Base-by-base conservation (phyloP, 2,797 vertebrate genomes). In the Sphenodon punctatus region DNA sequence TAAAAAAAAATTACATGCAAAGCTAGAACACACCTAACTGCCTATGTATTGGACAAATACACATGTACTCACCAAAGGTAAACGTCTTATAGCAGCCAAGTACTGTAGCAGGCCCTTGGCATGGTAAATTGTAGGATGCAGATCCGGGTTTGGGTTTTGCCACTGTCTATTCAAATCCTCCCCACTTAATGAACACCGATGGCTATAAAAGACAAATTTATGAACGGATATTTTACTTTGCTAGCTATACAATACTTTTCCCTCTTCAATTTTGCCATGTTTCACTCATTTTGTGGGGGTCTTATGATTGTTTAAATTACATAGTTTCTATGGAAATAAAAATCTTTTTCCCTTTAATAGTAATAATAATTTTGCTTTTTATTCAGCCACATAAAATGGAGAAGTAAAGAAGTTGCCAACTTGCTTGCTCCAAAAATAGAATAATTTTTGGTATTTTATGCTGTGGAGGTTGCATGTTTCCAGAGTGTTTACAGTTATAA, bases 131-230 rank as follows among this genome's bases (percentile, higher is more conserved):
- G 98, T 99, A 75, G 99, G 99, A 93, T 99, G 99, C 64, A 99
- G 96, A 89, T 99, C 98, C 67, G 94, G 95, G 93, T 95, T 98
- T 93, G 99, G 99, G 91, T 92, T 97, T 95, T 98, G 97, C 99
- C 99, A 99, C 89, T 99, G 99, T 79, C 99, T 97, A 92, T 99
- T 99, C 94, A 99, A 96, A 95, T 99, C 99, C 93, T 99, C 99
- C 86, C 99, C 99, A 92, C 99, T 99, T 95, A 99, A 95, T 93
- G 99, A 99, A 92, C 99, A 99, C 82, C 99, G 98, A 92, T 99
- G 98, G 93, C 99, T 99, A 86, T 8, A 82, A 71, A 66, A 83
- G 6, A 94, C 82, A 95, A 91, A 94, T 36, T 49, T 78, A 82
- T 74, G 64, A 82, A 86, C 76, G 77, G 84, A 15, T 46, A 59